These are phyloP conservation scores for Aethes cnicana DNA, from an alignment of 2,888 invertebrate species.

Conservation along the genomic window DNA sequence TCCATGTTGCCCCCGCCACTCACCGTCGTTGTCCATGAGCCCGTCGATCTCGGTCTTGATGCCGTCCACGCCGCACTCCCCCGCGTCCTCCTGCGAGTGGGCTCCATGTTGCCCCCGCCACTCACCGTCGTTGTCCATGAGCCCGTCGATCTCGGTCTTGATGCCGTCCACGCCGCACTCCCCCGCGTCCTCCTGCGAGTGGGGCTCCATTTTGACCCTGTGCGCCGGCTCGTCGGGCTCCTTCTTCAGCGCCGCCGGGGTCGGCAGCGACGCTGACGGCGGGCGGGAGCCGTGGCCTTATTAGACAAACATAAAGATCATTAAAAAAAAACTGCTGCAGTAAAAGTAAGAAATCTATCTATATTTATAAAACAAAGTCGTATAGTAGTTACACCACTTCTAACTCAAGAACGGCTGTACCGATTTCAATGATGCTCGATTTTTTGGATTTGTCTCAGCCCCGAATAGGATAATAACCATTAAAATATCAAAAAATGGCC, in stretches of 20 bases:
- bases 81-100: slow-evolving; percentile 70
- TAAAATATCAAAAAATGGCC: too few species aligned
- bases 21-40: slow-evolving; percentile 54
- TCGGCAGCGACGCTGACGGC: slow-evolving; percentile 76
- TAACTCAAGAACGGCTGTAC: too few species aligned
- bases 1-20: too few species aligned
- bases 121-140: slow-evolving; percentile 50
- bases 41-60: slow-evolving; percentile 81
- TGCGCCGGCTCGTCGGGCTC: slow-evolving; percentile 73
- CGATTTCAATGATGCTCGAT: too few species aligned
- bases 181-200: slow-evolving; percentile 68
- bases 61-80: slow-evolving; percentile 73
- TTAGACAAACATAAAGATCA: background rate
- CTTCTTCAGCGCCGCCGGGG: slow-evolving; percentile 77
- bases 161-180: slow-evolving; percentile 77
- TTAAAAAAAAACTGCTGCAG: too few species aligned
- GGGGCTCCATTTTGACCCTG: slow-evolving; percentile 76
- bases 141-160: slow-evolving; percentile 79
- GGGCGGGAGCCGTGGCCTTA: slow-evolving; percentile 78
- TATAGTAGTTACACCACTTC: too few species aligned
- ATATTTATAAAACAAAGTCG: too few species aligned
- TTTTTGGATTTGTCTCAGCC: too few species aligned
- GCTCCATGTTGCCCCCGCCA: too few species aligned
- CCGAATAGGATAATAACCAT: too few species aligned
- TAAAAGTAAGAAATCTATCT: too few species aligned